phyloP scores from a whole-genome alignment of 1,140 invertebrate genomes.

The Bombus waltoni region DNA sequence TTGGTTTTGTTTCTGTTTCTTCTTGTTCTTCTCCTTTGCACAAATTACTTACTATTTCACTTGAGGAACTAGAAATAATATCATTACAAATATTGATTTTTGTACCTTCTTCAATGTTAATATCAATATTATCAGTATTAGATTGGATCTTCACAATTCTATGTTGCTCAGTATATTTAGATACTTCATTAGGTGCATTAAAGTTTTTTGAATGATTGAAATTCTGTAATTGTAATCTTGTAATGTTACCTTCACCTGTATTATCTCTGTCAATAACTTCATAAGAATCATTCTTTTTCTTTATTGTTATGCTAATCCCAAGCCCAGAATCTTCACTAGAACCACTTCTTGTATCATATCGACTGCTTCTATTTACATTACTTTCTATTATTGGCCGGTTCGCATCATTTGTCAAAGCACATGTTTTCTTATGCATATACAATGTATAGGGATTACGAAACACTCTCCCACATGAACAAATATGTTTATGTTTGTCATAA shows the following conservation, averaged over 20 bases:
- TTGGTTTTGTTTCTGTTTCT: not conserved
- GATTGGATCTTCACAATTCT: slow-evolving; percentile 69
- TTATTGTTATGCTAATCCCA: slow-evolving; percentile 80
- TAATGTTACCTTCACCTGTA: slow-evolving; percentile 43
- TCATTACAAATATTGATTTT: slow-evolving; percentile 1
- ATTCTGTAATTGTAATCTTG: slow-evolving; percentile 10
- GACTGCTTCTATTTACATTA: not conserved
- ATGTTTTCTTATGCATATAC: slow-evolving; percentile 72
- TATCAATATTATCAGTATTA: slow-evolving; percentile 72
- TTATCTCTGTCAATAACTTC: slow-evolving; percentile 76
- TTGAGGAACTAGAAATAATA: not conserved
- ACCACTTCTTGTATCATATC: slow-evolving; percentile 43
- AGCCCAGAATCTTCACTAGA: slow-evolving; percentile 76
- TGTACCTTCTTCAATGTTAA: slow-evolving; percentile 74
- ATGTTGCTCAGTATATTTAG: slow-evolving; percentile 70
- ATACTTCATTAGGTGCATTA: not conserved
- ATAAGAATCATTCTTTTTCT: slow-evolving; percentile 80
- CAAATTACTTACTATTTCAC: not conserved
- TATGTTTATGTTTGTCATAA: slow-evolving; percentile 6
- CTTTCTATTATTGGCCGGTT: not conserved
- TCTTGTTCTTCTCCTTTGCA: not conserved
- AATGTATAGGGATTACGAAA: slow-evolving; percentile 76
- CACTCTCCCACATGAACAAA: slow-evolving; percentile 73
- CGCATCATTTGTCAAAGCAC: slow-evolving; percentile 26
- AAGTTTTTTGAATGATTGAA: no score